Conservation (phyloP, 2,797 vertebrate genomes). For the Acanthurus lineatus region DNA sequence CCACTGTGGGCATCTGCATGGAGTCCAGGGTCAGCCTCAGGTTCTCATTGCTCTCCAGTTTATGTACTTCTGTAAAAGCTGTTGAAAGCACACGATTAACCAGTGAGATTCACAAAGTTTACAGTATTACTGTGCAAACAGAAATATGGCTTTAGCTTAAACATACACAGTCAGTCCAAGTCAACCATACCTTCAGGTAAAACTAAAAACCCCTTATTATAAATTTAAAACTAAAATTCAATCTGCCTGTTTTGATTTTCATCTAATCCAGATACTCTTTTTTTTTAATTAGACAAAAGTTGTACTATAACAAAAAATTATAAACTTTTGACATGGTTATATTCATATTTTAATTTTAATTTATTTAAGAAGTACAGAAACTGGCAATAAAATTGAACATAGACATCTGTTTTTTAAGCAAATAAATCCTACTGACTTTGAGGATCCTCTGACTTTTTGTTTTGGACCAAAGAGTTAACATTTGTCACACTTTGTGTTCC, state of each 20-base stretch:
- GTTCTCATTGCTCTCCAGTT: slow-evolving; percentile 91
- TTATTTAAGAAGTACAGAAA: no score
- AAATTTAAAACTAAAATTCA: no score
- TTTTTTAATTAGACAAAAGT: no score
- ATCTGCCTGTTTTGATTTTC: no score
- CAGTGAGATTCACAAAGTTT: not conserved
- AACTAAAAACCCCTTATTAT: not conserved
- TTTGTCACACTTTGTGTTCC: no score
- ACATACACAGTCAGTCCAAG: not conserved
- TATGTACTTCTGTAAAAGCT: slow-evolving; percentile 87
- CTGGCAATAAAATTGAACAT: not conserved
- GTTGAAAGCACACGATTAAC: not conserved
- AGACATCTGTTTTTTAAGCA: not conserved
- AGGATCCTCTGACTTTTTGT: no score
- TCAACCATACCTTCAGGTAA: no score
- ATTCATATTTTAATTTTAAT: not conserved
- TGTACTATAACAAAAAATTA: no score
- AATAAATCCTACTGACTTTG: no score
- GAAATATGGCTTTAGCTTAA: not conserved
- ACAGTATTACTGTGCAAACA: not conserved
- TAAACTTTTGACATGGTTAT: not conserved
- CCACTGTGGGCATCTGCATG: slow-evolving; percentile 93
- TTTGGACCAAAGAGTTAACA: no score
- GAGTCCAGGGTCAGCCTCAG: slow-evolving; percentile 86
- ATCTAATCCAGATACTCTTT: no score